These are phyloP conservation scores for Onchidella celtica DNA, from an alignment of 2,888 invertebrate genomes.

Conservation along the genomic window DNA sequence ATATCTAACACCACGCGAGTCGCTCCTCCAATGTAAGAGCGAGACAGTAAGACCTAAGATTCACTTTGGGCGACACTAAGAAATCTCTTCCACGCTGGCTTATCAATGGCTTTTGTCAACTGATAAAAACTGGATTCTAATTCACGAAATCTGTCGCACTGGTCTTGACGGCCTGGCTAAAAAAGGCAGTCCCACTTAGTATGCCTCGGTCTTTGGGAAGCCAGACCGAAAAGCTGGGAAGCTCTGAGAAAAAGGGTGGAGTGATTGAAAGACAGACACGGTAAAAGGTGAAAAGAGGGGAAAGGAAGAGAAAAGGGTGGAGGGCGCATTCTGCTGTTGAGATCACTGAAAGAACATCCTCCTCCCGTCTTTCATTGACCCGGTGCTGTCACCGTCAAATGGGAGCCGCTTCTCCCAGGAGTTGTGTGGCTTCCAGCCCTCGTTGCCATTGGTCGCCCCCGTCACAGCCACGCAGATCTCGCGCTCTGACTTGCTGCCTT, in stretches of 20 bases:
- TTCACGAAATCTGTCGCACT: neutral
- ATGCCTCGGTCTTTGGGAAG: neutral
- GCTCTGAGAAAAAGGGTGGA: neutral
- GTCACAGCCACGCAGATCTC: neutral
- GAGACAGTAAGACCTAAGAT: neutral
- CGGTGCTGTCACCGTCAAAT: constrained; percentile 21
- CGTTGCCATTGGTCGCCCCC: constrained; percentile 6
- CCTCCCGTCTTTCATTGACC: neutral
- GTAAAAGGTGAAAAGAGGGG: neutral
- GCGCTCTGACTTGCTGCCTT: constrained; percentile 12
- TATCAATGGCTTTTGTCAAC: constrained; percentile 15
- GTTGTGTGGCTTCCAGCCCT: neutral
- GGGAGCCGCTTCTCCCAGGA: neutral
- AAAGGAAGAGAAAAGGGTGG: neutral
- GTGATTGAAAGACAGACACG: neutral
- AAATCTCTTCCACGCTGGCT: neutral
- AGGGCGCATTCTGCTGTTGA: neutral
- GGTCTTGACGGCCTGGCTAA: neutral
- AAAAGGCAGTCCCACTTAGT: constrained; percentile 22
- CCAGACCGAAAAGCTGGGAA: neutral
- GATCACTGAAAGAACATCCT: neutral
- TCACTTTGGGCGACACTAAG: neutral
- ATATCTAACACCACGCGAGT: neutral
- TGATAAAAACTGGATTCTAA: constrained; percentile 27
- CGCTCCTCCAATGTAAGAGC: neutral